A percentile compares a stretch with the other conserved stretches of the same genome.
These are phyloP conservation scores for Epinephelus moara DNA, from an alignment of 2,113 vertebrate genomes.

Conservation along the genomic window DNA sequence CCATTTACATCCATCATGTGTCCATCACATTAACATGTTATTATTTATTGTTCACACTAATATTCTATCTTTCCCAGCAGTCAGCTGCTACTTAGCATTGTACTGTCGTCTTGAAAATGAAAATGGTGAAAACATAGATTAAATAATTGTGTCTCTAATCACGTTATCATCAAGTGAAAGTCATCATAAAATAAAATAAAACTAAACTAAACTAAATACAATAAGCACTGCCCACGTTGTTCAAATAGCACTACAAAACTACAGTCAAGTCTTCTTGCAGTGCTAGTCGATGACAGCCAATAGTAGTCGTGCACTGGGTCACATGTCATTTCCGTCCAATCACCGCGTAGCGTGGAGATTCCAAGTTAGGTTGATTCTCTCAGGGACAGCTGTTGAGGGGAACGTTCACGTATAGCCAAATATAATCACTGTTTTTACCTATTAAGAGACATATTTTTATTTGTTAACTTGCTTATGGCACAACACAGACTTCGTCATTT, in stretches of 20 bases:
- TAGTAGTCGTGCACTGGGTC: not conserved
- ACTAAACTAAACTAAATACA: not conserved
- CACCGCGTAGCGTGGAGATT: accelerated
- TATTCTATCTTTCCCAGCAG: not conserved
- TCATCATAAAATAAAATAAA: not conserved
- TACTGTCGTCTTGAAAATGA: not conserved
- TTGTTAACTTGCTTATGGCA: not conserved
- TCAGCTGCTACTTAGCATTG: not conserved
- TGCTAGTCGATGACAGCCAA: slow-evolving; percentile 7
- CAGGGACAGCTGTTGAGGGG: slow-evolving; percentile 40
- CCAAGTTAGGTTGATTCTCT: not conserved
- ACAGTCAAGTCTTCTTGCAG: slow-evolving; percentile 23
- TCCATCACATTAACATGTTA: not conserved
- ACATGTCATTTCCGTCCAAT: slow-evolving; percentile 62
- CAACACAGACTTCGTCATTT: not conserved
- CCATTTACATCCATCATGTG: too few species aligned
- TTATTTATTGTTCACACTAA: too few species aligned
- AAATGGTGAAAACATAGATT: not conserved
- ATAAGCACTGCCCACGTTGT: too few species aligned
- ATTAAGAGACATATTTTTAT: not conserved
- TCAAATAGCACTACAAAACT: slow-evolving; percentile 44
- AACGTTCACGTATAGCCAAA: not conserved
- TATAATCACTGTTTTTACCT: slow-evolving; percentile 6
- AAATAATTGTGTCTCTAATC: not conserved
- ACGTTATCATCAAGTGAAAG: not conserved